Conservation (phyloP, 2,113 vertebrate species). For the Scartelaos histophorus region DNA sequence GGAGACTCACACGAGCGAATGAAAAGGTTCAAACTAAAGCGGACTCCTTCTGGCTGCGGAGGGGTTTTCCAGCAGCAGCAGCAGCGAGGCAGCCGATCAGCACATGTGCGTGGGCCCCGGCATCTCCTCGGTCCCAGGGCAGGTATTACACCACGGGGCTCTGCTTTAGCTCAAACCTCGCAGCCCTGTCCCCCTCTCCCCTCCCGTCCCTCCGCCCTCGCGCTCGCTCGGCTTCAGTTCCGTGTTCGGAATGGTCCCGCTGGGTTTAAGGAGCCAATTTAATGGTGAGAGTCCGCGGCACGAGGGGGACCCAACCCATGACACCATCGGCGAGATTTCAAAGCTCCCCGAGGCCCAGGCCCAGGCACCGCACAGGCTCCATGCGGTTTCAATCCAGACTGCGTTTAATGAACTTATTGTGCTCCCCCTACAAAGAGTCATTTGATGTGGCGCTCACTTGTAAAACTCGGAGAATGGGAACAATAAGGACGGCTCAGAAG, state of each 20-base stretch:
- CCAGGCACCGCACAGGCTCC: conserved; percentile 17
- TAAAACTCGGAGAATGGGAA: conserved; percentile 67
- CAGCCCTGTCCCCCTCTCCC: conserved; percentile 32
- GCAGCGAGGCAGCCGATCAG: conserved; percentile 35
- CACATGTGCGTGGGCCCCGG: conserved; percentile 59
- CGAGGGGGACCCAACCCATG: conserved; percentile 57
- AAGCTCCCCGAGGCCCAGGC: conserved; percentile 71
- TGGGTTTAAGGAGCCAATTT: conserved; percentile 64
- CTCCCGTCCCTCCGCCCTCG: conserved; percentile 53
- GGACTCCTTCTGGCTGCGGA: neutral
- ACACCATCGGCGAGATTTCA: conserved; percentile 76
- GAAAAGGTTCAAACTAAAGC: neutral
- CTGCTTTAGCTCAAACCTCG: conserved; percentile 71
- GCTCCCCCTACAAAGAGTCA: conserved; percentile 71
- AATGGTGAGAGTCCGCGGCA: conserved; percentile 62
- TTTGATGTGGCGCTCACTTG: conserved; percentile 69
- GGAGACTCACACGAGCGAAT: neutral
- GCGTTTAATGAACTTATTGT: conserved; percentile 73
- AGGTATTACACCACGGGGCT: conserved; percentile 55
- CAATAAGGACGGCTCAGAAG: conserved; percentile 54
- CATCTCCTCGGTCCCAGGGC: conserved; percentile 34
- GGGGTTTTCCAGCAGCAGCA: conserved; percentile 55
- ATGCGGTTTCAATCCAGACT: conserved; percentile 69
- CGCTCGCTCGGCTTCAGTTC: conserved; percentile 66
- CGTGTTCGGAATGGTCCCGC: conserved; percentile 60